A percentile compares a stretch with the other conserved stretches of the same genome.
phyloP scores from a whole-genome alignment of 2,113 vertebrate species.

The Hemichromis elongatus region DNA sequence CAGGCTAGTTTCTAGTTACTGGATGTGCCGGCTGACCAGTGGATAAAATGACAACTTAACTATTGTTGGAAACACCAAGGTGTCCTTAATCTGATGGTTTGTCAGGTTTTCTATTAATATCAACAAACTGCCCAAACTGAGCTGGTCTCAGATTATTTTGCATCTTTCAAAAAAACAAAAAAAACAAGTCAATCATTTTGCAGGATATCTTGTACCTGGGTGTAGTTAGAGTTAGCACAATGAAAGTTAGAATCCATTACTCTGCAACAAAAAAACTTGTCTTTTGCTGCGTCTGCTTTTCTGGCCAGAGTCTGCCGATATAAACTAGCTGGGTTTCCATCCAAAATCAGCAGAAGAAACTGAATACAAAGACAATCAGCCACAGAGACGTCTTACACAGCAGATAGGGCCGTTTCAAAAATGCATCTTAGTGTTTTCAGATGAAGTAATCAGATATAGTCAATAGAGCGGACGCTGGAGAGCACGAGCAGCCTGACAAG shows the following conservation, averaged over 20 bases:
- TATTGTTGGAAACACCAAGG: neutral
- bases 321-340: neutral
- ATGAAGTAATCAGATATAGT: neutral
- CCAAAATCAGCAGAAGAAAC: neutral
- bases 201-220: neutral
- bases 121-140: neutral
- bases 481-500: neutral
- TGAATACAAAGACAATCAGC: neutral
- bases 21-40: neutral
- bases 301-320: neutral
- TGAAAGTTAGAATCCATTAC: neutral
- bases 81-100: neutral
- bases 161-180: neutral
- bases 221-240: neutral
- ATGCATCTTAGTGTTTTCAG: neutral
- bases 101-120: neutral
- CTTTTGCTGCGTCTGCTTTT: neutral
- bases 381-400: neutral
- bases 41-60: neutral
- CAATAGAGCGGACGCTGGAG: neutral
- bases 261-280: neutral
- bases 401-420: neutral
- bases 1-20: neutral
- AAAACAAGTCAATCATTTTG: neutral
- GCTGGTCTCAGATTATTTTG: neutral